phyloP scores from a whole-genome alignment of 2,888 invertebrate species.

The Eupithecia subumbrata region DNA sequence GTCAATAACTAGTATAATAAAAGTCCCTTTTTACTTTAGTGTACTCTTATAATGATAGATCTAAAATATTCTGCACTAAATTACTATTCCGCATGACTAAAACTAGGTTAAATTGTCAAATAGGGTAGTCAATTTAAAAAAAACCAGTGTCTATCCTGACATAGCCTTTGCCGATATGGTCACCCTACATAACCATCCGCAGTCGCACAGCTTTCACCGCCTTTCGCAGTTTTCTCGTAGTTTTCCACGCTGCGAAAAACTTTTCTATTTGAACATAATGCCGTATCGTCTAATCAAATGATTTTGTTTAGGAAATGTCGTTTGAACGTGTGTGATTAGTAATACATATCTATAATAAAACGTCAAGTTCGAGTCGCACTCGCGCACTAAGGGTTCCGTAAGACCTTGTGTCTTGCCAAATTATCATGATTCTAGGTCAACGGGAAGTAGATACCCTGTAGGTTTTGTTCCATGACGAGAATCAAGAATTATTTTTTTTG shows the following conservation, averaged over 20 bases:
- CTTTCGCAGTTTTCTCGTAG: constrained; percentile 65
- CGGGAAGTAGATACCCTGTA: too few species aligned
- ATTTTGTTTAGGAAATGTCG: background rate
- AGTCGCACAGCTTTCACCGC: constrained; percentile 63
- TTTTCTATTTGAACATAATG: constrained; percentile 16
- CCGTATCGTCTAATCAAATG: background rate
- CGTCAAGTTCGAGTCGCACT: too few species aligned
- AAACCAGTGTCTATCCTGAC: background rate
- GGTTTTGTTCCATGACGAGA: too few species aligned
- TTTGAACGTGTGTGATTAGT: constrained; percentile 24
- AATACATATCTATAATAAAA: background rate
- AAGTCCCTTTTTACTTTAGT: background rate
- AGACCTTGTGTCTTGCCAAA: too few species aligned
- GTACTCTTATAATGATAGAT: background rate
- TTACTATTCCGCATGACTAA: background rate
- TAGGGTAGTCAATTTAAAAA: background rate
- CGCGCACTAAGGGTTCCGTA: too few species aligned
- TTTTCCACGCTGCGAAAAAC: constrained; percentile 59
- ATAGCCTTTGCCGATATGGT: constrained; percentile 41
- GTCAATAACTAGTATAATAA: background rate
- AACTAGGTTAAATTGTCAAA: background rate
- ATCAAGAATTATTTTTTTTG: too few species aligned
- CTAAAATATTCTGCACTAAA: background rate
- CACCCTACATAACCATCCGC: constrained; percentile 56
- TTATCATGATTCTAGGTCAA: too few species aligned